Base-by-base conservation (phyloP, 2,888 invertebrate species). In the Syrista parreyssii region DNA sequence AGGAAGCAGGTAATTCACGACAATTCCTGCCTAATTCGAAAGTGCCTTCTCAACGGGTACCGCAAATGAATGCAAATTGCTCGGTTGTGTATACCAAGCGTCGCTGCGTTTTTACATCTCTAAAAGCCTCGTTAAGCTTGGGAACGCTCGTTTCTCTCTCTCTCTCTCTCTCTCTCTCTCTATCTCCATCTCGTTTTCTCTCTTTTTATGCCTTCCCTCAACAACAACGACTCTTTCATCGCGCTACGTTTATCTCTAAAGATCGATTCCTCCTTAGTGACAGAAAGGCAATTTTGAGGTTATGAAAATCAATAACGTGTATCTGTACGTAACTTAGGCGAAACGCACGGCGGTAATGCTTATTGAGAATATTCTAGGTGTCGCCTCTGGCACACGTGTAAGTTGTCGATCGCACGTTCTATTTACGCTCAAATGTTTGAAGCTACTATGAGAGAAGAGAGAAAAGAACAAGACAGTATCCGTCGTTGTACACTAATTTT, bases 41-140 rank as follows among this genome's bases (percentile, higher is more conserved):
- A 71, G 31, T 71, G 33, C 71, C 71, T 71, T 71, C 71, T 55
- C 55, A 55, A 71, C 31, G 32, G 31, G 71, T 9, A 23, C 71
- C 71, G 71, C 71, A 71, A 71, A 71, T 71, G 71, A 71, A 71
- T 71, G 71, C 71, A 71, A 71, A 71, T 71, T 71, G 71, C 71
- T 33, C 71, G 12, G 71, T 71, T 71, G 71, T 71, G 71, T 55
- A 55, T 55, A 55, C 23, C 55, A 55, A 55, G 55, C 55, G 55
- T 71, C 15, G 71, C 71, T 71, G 71, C 71, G 71, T 71, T 71
- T 71, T 71, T 71, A 71, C 71, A 30, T 71, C 71, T 71, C 71
- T 71, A 71, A 71, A 71, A 71, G 71, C 31, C 71, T 71, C 71
- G 71, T 71, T 71, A 71, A 71, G 71, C 71, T 32, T 33, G 31